Percentiles rank a stretch among this genome's conserved stretches.
Evolutionary conservation across 2,113 vertebrate genomes (phyloP).

Genomic region (Perca schrenkii): DNA sequence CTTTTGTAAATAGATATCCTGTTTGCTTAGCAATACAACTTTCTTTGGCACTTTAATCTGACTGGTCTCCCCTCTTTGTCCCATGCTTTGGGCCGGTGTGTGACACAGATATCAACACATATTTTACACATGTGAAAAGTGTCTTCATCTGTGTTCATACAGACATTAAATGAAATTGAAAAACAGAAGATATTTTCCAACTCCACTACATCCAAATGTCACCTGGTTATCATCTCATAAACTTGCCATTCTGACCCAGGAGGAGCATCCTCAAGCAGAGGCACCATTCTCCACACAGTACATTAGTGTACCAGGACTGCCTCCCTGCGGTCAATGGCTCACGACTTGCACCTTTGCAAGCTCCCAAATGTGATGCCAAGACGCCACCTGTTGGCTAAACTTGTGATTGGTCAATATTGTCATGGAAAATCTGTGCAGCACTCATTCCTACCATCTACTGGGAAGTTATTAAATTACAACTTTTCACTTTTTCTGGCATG

Average conservation of each 20-base stretch:
- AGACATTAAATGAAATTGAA: background rate
- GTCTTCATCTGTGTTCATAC: background rate
- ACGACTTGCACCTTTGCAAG: fast-evolving
- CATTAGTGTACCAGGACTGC: background rate
- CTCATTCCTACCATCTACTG: constrained; percentile 64
- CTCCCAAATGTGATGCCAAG: constrained; percentile 24
- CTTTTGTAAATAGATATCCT: too few species aligned
- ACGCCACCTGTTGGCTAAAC: constrained; percentile 47
- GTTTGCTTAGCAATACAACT: too few species aligned
- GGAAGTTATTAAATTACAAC: constrained; percentile 6
- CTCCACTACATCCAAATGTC: background rate
- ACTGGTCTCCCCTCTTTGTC: too few species aligned
- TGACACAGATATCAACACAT: too few species aligned
- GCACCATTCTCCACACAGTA: background rate
- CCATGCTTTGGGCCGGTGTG: too few species aligned
- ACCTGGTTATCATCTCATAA: background rate
- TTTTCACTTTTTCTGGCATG: background rate
- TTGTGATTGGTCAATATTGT: fast-evolving
- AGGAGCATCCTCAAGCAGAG: background rate
- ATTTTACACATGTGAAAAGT: too few species aligned
- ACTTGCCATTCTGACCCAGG: background rate
- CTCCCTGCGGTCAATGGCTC: background rate
- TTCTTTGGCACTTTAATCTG: too few species aligned
- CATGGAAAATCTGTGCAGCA: background rate
- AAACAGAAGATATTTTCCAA: background rate